Percentiles rank a stretch among this genome's conserved stretches.
Conservation (phyloP, 2,113 vertebrate genomes). For the Sceloporus undulatus region DNA sequence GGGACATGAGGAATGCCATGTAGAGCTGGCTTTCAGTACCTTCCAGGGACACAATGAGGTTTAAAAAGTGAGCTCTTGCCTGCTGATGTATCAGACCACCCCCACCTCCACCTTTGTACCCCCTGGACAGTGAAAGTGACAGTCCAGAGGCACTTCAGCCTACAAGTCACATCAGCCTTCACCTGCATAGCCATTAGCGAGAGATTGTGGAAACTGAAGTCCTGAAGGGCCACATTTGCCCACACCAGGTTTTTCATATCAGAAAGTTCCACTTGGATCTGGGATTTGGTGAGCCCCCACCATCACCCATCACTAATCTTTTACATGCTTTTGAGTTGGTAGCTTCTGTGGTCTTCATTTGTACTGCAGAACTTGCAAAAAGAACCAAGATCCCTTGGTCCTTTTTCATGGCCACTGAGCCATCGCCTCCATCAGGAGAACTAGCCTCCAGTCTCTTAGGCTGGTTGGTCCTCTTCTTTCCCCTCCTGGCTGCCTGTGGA, state of each 20-base stretch:
- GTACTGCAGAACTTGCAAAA: background rate
- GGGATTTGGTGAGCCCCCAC: no score
- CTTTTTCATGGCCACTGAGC: background rate
- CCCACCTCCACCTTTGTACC: background rate
- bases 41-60: background rate
- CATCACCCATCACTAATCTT: background rate
- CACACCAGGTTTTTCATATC: no score
- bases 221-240: no score
- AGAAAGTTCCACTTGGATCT: no score
- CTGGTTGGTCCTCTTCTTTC: background rate
- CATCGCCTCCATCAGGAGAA: background rate
- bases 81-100: background rate
- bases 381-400: background rate
- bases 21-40: background rate
- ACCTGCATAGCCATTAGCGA: no score
- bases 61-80: background rate
- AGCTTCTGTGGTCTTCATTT: background rate
- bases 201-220: no score
- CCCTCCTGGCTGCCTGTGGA: background rate
- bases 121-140: no score
- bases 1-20: fast-evolving
- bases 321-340: no score
- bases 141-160: no score
- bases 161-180: no score
- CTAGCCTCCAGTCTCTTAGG: background rate